Percentiles rank a stretch among this genome's conserved stretches.
Evolutionary conservation across 2,113 vertebrate species (phyloP).

Genomic region (Mandrillus leucophaeus): DNA sequence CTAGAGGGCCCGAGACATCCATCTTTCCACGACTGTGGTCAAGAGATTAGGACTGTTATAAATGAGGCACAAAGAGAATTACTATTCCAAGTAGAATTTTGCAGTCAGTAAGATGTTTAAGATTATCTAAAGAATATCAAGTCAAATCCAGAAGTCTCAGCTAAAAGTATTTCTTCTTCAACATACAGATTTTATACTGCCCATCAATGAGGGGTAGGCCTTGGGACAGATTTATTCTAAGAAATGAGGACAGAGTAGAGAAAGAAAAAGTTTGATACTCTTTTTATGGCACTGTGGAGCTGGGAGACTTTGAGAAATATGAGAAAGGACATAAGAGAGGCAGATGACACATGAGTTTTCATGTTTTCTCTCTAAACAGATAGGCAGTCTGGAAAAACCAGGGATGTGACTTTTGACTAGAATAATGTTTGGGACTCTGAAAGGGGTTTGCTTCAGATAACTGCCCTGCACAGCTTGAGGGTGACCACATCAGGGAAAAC

Average conservation of each 20-base stretch:
- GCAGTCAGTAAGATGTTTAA: neutral
- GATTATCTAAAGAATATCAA: neutral
- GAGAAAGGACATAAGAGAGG: neutral
- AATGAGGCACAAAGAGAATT: neutral
- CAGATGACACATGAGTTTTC: neutral
- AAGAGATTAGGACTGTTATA: neutral
- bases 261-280: neutral
- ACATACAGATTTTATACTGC: neutral
- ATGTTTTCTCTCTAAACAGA: neutral
- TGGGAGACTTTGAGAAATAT: neutral
- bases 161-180: neutral
- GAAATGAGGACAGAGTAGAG: neutral
- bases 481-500: rapidly evolving
- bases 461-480: neutral
- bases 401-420: too few species aligned
- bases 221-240: neutral
- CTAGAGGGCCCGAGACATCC: neutral
- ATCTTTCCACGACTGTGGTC: neutral
- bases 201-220: too few species aligned
- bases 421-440: neutral
- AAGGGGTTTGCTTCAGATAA: too few species aligned
- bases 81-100: neutral
- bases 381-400: neutral
- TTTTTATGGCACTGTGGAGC: neutral
- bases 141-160: neutral